Percentiles rank a stretch among this genome's conserved stretches.
Conservation (phyloP, 2,888 invertebrate species). For the Oxyscelio sp. region DNA sequence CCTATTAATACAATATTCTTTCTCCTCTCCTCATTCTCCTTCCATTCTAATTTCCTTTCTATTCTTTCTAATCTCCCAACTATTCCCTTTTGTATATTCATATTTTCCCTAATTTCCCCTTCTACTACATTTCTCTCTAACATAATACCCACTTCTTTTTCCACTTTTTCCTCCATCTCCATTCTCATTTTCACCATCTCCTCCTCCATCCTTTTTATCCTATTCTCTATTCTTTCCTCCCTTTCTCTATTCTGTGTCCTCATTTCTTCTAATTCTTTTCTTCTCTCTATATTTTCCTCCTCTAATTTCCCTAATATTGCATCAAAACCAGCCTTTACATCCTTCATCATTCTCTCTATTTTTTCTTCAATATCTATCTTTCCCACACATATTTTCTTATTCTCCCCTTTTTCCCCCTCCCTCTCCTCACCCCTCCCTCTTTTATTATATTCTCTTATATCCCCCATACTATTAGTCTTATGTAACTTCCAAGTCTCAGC, state of each 20-base stretch:
- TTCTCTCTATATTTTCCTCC: neutral
- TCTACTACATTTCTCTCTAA: neutral
- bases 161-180: neutral
- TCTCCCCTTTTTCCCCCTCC: neutral
- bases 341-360: neutral
- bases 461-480: too few relatives aligned
- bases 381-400: conserved; percentile 28
- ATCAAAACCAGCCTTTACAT: neutral
- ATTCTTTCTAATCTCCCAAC: neutral
- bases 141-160: neutral
- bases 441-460: neutral
- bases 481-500: neutral
- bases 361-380: neutral
- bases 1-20: neutral
- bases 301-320: neutral
- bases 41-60: neutral
- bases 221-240: neutral
- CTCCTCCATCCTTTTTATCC: neutral
- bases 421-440: neutral
- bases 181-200: neutral
- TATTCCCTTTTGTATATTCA: neutral
- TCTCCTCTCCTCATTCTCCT: neutral
- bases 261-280: neutral
- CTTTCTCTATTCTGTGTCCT: neutral
- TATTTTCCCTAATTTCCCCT: neutral